phyloP scores from a whole-genome alignment of 2,797 vertebrate genomes.

The Neosilurus mollespiculum region DNA sequence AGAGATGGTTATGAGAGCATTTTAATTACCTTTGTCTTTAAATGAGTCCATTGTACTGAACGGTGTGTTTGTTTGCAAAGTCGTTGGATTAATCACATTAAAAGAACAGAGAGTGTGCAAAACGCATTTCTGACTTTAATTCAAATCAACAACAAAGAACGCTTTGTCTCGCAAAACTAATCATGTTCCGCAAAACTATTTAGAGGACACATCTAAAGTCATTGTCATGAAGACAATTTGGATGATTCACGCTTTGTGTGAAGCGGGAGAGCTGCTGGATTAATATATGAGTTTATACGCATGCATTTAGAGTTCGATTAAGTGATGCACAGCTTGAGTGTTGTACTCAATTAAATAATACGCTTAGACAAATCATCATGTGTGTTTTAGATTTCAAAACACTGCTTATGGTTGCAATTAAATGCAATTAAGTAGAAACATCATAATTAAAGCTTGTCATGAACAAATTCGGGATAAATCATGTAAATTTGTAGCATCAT shows the following conservation, averaged over 20 bases:
- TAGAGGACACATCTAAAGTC: conserved; percentile 37
- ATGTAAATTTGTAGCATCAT: conserved; percentile 15
- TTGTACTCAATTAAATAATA: conserved; percentile 27
- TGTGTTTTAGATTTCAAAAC: conserved; percentile 27
- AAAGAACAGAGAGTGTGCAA: conserved; percentile 34
- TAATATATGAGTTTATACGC: neutral
- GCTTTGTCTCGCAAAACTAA: conserved; percentile 42
- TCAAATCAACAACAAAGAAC: conserved; percentile 40
- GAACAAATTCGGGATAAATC: conserved; percentile 22
- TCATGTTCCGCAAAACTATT: conserved; percentile 30
- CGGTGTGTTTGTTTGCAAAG: conserved; percentile 52
- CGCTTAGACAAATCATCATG: conserved; percentile 12
- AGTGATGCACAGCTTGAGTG: conserved; percentile 19
- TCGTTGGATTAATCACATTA: conserved; percentile 45
- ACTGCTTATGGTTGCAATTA: conserved; percentile 10
- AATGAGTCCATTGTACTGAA: conserved; percentile 33
- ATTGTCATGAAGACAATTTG: conserved; percentile 39
- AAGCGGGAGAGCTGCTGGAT: conserved; percentile 4
- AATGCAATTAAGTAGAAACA: conserved; percentile 22
- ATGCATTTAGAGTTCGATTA: conserved; percentile 9
- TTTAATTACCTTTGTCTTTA: conserved; percentile 56
- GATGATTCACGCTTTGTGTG: conserved; percentile 35
- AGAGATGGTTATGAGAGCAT: conserved; percentile 53
- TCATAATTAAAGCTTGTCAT: conserved; percentile 36
- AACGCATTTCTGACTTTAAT: conserved; percentile 38